A percentile compares a stretch with the other conserved stretches of the same genome.
Conservation (phyloP, 1,140 invertebrate genomes). For the Diachasmimorpha longicaudata region DNA sequence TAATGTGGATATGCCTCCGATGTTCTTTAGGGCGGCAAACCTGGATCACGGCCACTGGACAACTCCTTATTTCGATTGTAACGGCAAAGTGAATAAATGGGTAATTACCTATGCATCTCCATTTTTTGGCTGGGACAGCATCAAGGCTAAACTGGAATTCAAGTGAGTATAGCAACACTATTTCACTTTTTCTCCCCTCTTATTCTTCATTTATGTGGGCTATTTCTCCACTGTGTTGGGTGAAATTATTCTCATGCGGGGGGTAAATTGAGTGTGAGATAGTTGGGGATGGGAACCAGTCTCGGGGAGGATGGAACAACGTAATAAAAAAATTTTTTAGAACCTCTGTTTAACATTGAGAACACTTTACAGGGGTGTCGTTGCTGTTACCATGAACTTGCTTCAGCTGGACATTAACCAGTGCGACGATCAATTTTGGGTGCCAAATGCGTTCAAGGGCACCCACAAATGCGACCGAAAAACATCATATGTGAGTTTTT, state of each 20-base stretch:
- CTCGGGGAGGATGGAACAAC: background rate
- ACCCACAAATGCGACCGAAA: constrained; percentile 93
- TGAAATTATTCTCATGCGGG: constrained; percentile 30
- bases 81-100: constrained; percentile 92
- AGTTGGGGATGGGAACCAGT: constrained; percentile 51
- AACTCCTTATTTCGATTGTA: constrained; percentile 92
- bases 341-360: constrained; percentile 56
- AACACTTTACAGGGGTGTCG: constrained; percentile 81
- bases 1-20: constrained; percentile 48
- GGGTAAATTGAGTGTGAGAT: constrained; percentile 55
- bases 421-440: constrained; percentile 87
- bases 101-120: constrained; percentile 93
- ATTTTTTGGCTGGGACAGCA: constrained; percentile 96
- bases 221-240: constrained; percentile 7
- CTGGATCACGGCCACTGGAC: constrained; percentile 92
- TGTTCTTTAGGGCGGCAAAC: constrained; percentile 74
- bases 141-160: constrained; percentile 90
- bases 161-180: constrained; percentile 74
- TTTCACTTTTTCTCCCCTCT: background rate
- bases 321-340: constrained; percentile 30
- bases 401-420: constrained; percentile 93
- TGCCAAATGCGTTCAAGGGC: constrained; percentile 93
- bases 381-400: constrained; percentile 91
- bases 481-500: constrained; percentile 87
- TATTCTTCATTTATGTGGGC: constrained; percentile 3